Conservation (phyloP, 2,797 vertebrate genomes). For the Luscinia megarhynchos region DNA sequence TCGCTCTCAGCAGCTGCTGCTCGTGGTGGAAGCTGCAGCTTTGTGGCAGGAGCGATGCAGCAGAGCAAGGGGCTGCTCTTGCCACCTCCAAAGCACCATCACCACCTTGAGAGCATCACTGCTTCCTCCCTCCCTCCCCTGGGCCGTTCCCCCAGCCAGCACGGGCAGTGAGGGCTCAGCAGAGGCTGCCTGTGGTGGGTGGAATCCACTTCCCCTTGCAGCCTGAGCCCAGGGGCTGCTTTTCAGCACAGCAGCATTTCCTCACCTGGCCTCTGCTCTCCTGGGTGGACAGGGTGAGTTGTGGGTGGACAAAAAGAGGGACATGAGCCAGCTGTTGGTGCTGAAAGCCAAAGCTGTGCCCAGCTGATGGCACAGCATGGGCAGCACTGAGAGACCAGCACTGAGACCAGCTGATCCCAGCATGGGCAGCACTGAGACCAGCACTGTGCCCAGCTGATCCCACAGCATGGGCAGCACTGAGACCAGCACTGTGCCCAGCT, state of each 20-base stretch:
- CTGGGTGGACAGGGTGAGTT: too few relatives aligned
- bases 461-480: too few relatives aligned
- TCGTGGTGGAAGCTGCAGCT: neutral
- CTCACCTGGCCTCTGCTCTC: neutral
- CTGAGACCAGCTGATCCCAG: neutral
- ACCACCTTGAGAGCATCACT: neutral
- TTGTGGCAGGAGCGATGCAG: neutral
- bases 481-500: too few relatives aligned
- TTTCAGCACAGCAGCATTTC: neutral
- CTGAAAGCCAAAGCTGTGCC: neutral
- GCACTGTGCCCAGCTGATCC: too few relatives aligned
- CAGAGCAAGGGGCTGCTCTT: neutral
- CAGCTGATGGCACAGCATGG: neutral
- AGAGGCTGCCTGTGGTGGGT: neutral
- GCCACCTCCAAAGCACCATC: accelerated
- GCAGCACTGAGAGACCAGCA: neutral
- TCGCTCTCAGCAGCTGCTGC: accelerated
- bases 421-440: too few relatives aligned
- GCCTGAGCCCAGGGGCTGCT: neutral
- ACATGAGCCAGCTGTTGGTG: neutral
- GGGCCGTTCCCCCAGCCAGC: accelerated
- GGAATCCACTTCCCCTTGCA: neutral
- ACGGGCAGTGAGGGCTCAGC: accelerated
- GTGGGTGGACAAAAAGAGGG: neutral
- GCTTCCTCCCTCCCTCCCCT: too few relatives aligned